A percentile compares a stretch with the other conserved stretches of the same genome.
Evolutionary conservation across 2,113 vertebrate species (phyloP).

Genomic region (Engystomops pustulosus): DNA sequence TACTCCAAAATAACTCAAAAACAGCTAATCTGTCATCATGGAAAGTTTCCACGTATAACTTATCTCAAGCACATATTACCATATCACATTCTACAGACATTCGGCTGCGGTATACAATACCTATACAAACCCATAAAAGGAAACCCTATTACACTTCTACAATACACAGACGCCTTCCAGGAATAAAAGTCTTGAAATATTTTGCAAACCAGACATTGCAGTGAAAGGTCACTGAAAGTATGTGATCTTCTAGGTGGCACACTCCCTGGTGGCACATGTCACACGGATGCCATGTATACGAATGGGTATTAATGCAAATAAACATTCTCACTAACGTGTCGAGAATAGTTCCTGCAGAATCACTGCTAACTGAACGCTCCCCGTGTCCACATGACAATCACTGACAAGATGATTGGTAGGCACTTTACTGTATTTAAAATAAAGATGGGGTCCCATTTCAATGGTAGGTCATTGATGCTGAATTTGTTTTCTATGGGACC

Average conservation of each 20-base stretch:
- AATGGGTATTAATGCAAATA: too few species aligned
- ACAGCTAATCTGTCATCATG: background rate
- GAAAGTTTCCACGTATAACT: background rate
- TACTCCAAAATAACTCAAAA: background rate
- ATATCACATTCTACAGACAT: background rate
- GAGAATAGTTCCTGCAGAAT: too few species aligned
- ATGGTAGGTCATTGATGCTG: too few species aligned
- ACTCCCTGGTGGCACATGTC: background rate
- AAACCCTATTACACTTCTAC: background rate
- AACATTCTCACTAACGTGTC: too few species aligned
- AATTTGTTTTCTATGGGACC: too few species aligned
- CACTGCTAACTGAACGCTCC: too few species aligned
- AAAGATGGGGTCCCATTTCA: too few species aligned
- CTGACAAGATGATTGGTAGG: too few species aligned
- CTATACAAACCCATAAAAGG: background rate
- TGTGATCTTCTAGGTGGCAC: background rate
- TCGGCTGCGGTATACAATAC: background rate
- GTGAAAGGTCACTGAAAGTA: background rate
- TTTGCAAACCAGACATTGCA: background rate
- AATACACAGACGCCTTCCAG: background rate
- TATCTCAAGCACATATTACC: background rate
- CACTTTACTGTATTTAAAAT: too few species aligned
- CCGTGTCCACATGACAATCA: too few species aligned
- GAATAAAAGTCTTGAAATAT: background rate
- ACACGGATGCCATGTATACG: background rate